Base-by-base conservation (phyloP, 1,140 invertebrate species). In the Leptinotarsa lineolata region DNA sequence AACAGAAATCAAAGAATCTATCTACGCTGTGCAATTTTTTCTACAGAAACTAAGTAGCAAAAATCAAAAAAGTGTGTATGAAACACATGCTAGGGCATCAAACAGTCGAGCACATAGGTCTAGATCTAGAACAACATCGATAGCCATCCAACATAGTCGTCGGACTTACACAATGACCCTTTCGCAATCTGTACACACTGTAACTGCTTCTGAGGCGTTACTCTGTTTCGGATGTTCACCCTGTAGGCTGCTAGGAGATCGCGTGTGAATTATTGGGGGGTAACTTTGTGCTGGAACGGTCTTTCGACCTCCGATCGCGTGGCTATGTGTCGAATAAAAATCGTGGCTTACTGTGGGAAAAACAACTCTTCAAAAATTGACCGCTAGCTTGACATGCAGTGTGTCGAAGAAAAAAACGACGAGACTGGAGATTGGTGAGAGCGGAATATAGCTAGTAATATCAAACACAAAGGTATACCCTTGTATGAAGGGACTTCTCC, bases 101-200 rank as follows among this genome's bases (percentile, higher is more conserved):
- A 54, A 54, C 48, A 21, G 24, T n/a, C 24, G 63, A 39, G 16
- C 63, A 65, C 63, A 65, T 65, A 65, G 63, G 24, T 65, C 63
- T 65, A 65, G 63, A 65, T 65, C 63, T 65, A 65, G 20, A 22
- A 65, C 48, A 54, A 54, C 48, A 54, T 18, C 16, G 48, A 54
- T 54, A 54, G n/a, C 15, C 15, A 54, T 54, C 48, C 48, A 54
- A 54, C 48, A 54, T 54, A 18, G n/a, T 83, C 82, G 83, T 85
- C 81, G 78, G 85, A 89, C 89, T 94, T 92, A 94, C 92, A 92
- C 90, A 84, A 94, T 92, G 83, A 89, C 87, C 81, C 89, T 87
- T 86, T 91, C 90, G 86, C 92, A 94, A 81, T 90, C 91, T 83
- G 86, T 88, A 87, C 92, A 94, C 83, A 88, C 87, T 65, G 91